Evolutionary conservation across 2,888 invertebrate species (phyloP).

Genomic region (Anarsia innoxiella): DNA sequence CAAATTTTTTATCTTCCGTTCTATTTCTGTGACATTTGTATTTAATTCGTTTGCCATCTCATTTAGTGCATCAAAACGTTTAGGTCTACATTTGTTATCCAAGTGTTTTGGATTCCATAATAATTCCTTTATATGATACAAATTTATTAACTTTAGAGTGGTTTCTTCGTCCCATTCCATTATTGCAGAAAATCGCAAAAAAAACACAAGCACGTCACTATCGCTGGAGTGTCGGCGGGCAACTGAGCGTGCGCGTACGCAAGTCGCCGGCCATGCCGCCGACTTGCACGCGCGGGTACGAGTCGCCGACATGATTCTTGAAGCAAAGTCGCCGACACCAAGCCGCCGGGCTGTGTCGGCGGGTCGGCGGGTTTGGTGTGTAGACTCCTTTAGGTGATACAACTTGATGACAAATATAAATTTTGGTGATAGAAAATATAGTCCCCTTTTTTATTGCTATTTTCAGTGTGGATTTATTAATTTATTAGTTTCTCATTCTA

Average conservation of each 20-base stretch:
- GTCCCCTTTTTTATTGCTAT: too few species aligned
- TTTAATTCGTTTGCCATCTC: conserved; percentile 19
- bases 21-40: conserved; percentile 18
- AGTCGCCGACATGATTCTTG: too few species aligned
- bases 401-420: too few species aligned
- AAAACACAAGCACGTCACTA: too few species aligned
- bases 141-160: too few species aligned
- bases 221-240: background rate
- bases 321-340: too few species aligned
- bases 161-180: too few species aligned
- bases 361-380: conserved; percentile 1
- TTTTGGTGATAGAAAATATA: too few species aligned
- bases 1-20: conserved; percentile 17
- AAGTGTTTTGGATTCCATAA: conserved; percentile 17
- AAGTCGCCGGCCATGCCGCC: background rate
- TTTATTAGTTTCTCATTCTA: too few species aligned
- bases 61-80: conserved; percentile 17
- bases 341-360: conserved; percentile 1
- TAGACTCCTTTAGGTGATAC: background rate
- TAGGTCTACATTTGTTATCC: conserved; percentile 18
- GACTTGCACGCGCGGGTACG: background rate
- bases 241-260: conserved; percentile 10
- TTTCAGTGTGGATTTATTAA: too few species aligned
- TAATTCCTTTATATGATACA: too few species aligned
- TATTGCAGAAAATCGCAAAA: too few species aligned